Evolutionary conservation across 2,888 invertebrate species (phyloP), one percentile per base, ranked within the genome.

Genomic region (Eueremaeus valkanovi): DNA sequence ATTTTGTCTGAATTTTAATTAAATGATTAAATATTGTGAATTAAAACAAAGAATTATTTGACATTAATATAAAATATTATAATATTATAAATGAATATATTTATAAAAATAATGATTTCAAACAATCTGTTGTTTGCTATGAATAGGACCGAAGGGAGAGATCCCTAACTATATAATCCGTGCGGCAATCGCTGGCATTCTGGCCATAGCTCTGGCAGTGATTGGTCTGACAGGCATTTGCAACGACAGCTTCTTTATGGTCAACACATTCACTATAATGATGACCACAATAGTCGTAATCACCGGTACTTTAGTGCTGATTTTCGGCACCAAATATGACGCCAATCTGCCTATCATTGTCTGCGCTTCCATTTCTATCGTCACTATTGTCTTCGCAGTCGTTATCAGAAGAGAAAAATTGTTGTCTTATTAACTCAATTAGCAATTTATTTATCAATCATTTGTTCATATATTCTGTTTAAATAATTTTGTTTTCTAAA

Each of bases 281-380:
- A 24, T 68, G 40, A 36, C 24, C 9, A 40, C 68, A 16, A 40
- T 68, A 40, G 68, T 68, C 1, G 13, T 68, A n/a, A 5, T 68
- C 2, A 40, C 24, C 68, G 68, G 68, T 11, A 68, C 68, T 21
- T 42, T 68, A 40, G 68, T 68, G 1, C 13, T 68, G 24, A 68
- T 68, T n/a, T 42, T 40, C 24, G 68, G 68, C 40, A n/a, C 68
- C 0, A 6, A 27, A 68, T 68, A 68, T 68, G 42, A 68, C 33
- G 68, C 68, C 16, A 68, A 68, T 42, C 21, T 68, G 21, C 68
- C 68, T 2, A 68, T 68, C 36, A 40, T 68, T 68, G 40, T 68
- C n/a, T 68, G 68, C 42, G 68, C 68, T 27, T 68, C 68, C 68
- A 33, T 68, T 40, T 68, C 68, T 3, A 68, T 68, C 42, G 68